A percentile compares a stretch with the other conserved stretches of the same genome.
Conservation (phyloP, 2,888 invertebrate species). For the Caenorhabditis sulstoni region DNA sequence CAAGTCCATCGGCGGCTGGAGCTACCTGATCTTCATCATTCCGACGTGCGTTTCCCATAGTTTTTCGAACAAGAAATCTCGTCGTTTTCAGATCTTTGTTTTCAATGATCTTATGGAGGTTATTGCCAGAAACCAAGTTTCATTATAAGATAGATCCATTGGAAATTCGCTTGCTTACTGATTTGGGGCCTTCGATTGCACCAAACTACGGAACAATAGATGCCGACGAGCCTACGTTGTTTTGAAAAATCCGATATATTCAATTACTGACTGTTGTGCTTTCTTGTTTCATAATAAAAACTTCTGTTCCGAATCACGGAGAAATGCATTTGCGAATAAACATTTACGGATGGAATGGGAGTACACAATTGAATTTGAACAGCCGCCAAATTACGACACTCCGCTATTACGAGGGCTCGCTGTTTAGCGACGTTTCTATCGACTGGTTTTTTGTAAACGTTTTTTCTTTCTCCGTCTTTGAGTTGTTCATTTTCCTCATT, state of each 20-base stretch:
- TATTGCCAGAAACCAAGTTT: conserved; percentile 71
- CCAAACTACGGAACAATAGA: conserved; percentile 61
- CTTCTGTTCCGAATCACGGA: neutral
- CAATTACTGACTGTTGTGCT: neutral
- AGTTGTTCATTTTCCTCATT: no score
- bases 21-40: conserved; percentile 75
- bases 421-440: conserved; percentile 23
- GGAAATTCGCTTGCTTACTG: conserved; percentile 58
- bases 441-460: neutral
- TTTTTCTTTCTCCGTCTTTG: no score
- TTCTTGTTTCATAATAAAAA: conserved; percentile 25
- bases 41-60: conserved; percentile 66
- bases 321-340: no score
- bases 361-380: neutral
- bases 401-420: conserved; percentile 14
- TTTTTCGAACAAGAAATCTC: no score
- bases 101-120: conserved; percentile 66
- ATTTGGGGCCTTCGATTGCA: conserved; percentile 58
- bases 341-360: no score
- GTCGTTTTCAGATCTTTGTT: conserved; percentile 67
- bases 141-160: conserved; percentile 65
- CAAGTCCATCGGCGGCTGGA: conserved; percentile 74
- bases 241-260: conserved; percentile 8
- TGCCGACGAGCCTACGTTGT: conserved; percentile 49
- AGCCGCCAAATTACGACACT: conserved; percentile 27